A percentile compares a stretch with the other conserved stretches of the same genome.
These are phyloP conservation scores for Diachasmimorpha longicaudata DNA, from an alignment of 1,140 invertebrate genomes.

Conservation along the genomic window DNA sequence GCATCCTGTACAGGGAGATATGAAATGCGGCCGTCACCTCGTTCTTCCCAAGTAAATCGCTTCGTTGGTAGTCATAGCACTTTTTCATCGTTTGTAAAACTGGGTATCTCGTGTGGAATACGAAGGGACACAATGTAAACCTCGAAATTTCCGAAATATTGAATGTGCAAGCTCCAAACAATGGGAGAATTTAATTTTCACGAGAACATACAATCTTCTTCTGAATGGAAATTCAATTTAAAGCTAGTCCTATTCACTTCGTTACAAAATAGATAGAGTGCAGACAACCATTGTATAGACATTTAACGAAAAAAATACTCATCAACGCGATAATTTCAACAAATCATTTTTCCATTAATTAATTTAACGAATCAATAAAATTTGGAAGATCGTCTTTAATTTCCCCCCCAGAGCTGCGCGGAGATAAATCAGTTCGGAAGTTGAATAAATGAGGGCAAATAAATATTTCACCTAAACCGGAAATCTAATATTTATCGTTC, in stretches of 20 bases:
- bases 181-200: not conserved
- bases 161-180: not conserved
- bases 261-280: not conserved
- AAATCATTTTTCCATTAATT: too few species aligned
- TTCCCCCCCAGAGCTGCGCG: too few species aligned
- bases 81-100: constrained; percentile 5
- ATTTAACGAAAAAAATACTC: too few species aligned
- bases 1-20: constrained; percentile 1
- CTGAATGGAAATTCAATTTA: not conserved
- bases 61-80: constrained; percentile 1
- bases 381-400: too few species aligned
- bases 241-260: not conserved
- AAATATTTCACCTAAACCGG: too few species aligned
- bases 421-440: too few species aligned
- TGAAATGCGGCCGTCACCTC: not conserved
- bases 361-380: too few species aligned
- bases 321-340: too few species aligned
- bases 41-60: not conserved
- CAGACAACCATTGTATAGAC: too few species aligned
- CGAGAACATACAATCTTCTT: not conserved
- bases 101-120: not conserved
- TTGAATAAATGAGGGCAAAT: too few species aligned
- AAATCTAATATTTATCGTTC: too few species aligned
- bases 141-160: not conserved
- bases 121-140: not conserved